phyloP scores from a whole-genome alignment of 2,797 vertebrate genomes.

The Galaxias olidus region DNA sequence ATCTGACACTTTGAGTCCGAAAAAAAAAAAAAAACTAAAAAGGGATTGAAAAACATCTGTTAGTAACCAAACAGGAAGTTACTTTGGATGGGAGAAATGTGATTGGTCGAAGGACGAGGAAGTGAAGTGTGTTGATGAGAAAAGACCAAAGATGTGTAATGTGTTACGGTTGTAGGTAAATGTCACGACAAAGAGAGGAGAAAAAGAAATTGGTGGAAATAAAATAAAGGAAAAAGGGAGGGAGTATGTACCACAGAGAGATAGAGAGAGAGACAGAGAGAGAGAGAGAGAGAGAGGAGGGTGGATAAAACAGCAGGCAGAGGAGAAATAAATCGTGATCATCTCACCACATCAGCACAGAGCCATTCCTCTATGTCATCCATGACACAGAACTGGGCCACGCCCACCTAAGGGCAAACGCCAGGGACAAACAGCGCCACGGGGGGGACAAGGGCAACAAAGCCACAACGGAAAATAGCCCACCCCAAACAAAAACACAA shows the following conservation, averaged over 20 bases:
- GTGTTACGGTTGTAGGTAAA: conserved; percentile 16
- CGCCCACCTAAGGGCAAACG: conserved; percentile 85
- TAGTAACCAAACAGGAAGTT: conserved; percentile 33
- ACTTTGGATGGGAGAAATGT: conserved; percentile 2
- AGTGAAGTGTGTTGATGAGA: background rate
- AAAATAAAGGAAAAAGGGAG: conserved; percentile 17
- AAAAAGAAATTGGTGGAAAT: conserved; percentile 19
- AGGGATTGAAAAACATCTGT: conserved; percentile 33
- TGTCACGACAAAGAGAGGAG: background rate
- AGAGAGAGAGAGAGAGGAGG: conserved; percentile 13
- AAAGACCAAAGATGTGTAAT: conserved; percentile 15
- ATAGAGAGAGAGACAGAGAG: no score
- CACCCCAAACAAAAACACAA: conserved; percentile 70
- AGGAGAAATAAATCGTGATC: conserved; percentile 69
- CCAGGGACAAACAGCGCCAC: conserved; percentile 64
- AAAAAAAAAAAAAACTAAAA: no score
- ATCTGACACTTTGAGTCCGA: no score
- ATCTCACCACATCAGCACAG: conserved; percentile 97
- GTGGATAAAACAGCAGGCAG: conserved; percentile 57
- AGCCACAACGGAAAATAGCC: conserved; percentile 58
- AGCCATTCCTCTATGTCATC: conserved; percentile 99
- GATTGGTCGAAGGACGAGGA: conserved; percentile 5
- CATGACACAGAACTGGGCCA: conserved; percentile 96
- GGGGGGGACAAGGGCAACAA: conserved; percentile 71
- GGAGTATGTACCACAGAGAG: conserved; percentile 7